Base-by-base conservation (phyloP, 2,888 invertebrate genomes). In the Pandemis cinnamomeana region DNA sequence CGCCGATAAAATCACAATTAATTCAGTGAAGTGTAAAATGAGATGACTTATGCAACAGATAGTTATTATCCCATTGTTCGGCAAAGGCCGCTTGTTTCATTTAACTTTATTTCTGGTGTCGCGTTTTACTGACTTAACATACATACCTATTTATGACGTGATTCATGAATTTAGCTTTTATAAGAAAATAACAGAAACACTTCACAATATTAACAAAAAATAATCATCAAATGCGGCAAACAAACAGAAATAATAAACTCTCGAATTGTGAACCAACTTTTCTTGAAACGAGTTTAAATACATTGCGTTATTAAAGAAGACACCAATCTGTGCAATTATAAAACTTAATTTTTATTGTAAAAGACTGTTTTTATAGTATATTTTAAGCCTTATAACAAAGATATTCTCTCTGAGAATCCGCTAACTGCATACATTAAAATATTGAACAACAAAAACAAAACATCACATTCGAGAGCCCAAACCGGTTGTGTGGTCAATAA, bases 1-100 rank as follows among this genome's bases (percentile, higher is more conserved):
- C 46, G 6, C 6, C 27, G 72, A 67, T 46, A 58, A 62, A 69
- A 69, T 58, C 67, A n/a, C 13, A 48, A 13, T 42, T 71, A 42
- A 61, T 71, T 78, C 76, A 79, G 76, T 78, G 72, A 71, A 78
- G 79, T 79, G 77, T 78, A 77, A 78, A 80, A 79, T 75, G 77
- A 79, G 76, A 78, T 77, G 70, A 71, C 71, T 78, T 79, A 67
- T 79, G 79, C 78, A 81, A 80, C 76, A 76, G 73, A 78, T 64
- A 46, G 62, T 72, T 68, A 72, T 72, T 72, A 62, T 78, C 77
- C 77, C 75, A 79, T 82, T 79, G 80, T 80, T 79, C 71, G 71
- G 15, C 53, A 67, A 67, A 72, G 46, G 68, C 62, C 48, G 68
- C 55, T 77, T 72, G 73, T 73, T 67, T 77, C 77, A 76, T 48